Percentiles rank a stretch among this genome's conserved stretches.
These are phyloP conservation scores for Catamblyrhynchus diadema DNA, from an alignment of 2,797 vertebrate species.

Conservation along the genomic window DNA sequence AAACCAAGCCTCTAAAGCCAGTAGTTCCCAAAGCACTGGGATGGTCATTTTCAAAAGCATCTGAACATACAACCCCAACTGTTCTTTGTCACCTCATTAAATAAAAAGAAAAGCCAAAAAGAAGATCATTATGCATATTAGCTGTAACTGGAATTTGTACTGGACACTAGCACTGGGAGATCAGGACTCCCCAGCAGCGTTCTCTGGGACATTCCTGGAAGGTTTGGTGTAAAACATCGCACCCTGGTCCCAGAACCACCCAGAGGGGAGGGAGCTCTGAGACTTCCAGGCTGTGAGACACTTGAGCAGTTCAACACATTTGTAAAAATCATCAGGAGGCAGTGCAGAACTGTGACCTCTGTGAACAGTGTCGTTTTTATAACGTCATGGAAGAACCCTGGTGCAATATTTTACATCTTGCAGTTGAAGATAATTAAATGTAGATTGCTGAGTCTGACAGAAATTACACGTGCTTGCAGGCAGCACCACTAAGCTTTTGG, in stretches of 20 bases:
- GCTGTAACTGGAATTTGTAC: neutral
- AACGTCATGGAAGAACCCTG: neutral
- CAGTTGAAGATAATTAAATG: neutral
- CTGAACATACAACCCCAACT: neutral
- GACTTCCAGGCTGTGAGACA: neutral
- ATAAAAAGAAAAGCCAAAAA: neutral
- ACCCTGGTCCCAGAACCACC: neutral
- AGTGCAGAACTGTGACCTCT: neutral
- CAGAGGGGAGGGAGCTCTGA: neutral
- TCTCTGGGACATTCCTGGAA: neutral
- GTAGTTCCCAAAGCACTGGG: neutral
- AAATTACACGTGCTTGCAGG: neutral
- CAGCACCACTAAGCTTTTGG: neutral
- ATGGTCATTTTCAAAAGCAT: neutral
- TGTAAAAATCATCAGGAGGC: neutral
- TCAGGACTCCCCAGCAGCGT: neutral
- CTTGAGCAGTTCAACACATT: neutral
- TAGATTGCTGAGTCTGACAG: neutral
- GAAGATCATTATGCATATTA: neutral
- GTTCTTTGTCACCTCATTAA: neutral
- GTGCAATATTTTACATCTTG: neutral
- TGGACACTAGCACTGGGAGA: neutral
- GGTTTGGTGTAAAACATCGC: neutral
- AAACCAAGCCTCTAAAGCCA: neutral
- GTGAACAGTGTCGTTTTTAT: neutral